Evolutionary conservation across 2,888 invertebrate genomes (phyloP), one percentile per base, ranked within the genome.

Genomic region (Aphrophora alni): DNA sequence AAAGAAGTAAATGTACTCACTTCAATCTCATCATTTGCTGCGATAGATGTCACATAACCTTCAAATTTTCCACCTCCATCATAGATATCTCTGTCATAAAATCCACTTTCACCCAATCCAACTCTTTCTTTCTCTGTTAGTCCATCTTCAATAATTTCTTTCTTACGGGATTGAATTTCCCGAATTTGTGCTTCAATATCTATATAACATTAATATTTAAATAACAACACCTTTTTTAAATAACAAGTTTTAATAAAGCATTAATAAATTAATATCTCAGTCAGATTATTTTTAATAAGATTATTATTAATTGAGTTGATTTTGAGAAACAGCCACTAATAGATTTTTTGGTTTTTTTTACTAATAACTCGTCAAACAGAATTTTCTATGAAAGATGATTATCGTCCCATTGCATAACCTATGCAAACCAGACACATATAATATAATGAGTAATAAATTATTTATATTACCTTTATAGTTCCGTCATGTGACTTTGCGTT

Each of bases 41-140:
- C 97, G 88, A 99, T 98, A 0, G 98, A 98, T 78, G 97, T 97
- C 85, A 97, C 96, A 88, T 98, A 98, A 38, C 97, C 98, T 87
- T 97, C 97, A 88, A 94, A 97, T 87, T 96, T 94, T 80, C 93
- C 93, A 86, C 94, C 95, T 82, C 92, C 93, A 88, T 96, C 97
- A 88, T 98, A 99, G 84, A 99, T 95, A 86, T 98, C 98, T 87
- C 94, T 94, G 88, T 99, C 99, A 89, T 94, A 98, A 88, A 94
- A 97, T 74, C 93, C 93, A 84, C 93, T 92, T 85, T 96, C 96
- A 75, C 97, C 95, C 70, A 98, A 90, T 3, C 96, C 96, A 33
- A 98, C 97, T 84, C 91, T 88, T 75, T 95, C 96, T 86, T 95
- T 95, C 80, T 91, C 92, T 10, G 89, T 88, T 69, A 85, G 85